Base-by-base conservation (phyloP, 35 echinoderm and acorn worm species). In the Heliocidaris erythrogramma region DNA sequence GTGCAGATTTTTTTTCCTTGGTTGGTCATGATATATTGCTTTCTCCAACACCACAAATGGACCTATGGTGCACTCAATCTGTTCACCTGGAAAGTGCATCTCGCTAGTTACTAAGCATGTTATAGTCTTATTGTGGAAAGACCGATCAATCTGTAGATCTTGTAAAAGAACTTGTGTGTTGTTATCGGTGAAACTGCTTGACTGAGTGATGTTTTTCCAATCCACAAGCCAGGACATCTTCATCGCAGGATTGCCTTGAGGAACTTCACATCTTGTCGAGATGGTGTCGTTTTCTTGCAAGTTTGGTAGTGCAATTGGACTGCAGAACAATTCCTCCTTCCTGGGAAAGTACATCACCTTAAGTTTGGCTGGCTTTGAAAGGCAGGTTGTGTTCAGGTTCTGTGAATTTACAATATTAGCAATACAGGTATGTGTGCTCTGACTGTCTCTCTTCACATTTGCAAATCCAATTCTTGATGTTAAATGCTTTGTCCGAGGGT, bases 401-500 rank as follows among this genome's bases (percentile, higher is more conserved):
- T 78, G 65, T 24, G 8, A n/a, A n/a, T 78, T n/a, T 18, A 78
- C 21, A 78, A 78, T 78, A 27, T 78, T 21, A 78, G 65, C 65
- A 78, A 4, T 78, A n/a, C 65, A 78, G 18, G 65, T 27, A 78
- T 78, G 65, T 1, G 14, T 78, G 27, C 65, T 78, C 1, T 7
- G 21, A 24, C 65, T 78, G 65, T 78, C 14, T 78, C 17, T 78
- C 21, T 78, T 78, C 21, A 78, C 65, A 78, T 78, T 78, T 78
- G 65, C 65, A n/a, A 78, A 78, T n/a, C 65, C 65, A 78, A 78
- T 78, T 78, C 65, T 78, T 27, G 65, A 78, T 78, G 65, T 78
- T 78, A 78, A 78, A 21, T 78, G 65, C 65, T 78, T 78, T 78
- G 65, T 78, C 65, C 18, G 21, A n/a, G 14, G 65, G 17, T 78